phyloP scores from a whole-genome alignment of 2,113 vertebrate species.

The Accipiter virgatus region DNA sequence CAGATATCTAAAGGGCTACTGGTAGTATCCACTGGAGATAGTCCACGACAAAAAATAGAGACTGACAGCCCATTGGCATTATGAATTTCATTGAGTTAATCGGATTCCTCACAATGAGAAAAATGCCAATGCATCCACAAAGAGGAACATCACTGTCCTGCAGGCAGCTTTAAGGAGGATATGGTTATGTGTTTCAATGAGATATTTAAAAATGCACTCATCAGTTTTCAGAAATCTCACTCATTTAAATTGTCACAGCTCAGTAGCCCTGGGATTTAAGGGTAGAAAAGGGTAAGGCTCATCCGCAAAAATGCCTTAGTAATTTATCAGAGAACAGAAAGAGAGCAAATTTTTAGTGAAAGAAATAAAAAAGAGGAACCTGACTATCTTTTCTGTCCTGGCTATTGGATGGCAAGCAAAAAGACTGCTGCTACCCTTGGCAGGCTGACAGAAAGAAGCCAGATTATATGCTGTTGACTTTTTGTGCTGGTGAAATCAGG shows the following conservation, averaged over 20 bases:
- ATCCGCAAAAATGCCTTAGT: conserved; percentile 59
- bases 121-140: neutral
- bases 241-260: conserved; percentile 72
- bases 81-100: conserved; percentile 1
- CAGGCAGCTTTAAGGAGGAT: conserved; percentile 55
- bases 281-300: conserved; percentile 30
- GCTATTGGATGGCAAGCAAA: neutral
- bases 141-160: conserved; percentile 7
- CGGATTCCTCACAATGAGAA: neutral
- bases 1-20: neutral
- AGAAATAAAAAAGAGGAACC: neutral
- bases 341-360: neutral
- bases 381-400: neutral
- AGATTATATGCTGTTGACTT: neutral
- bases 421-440: neutral
- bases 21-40: neutral
- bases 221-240: conserved; percentile 70
- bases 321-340: conserved; percentile 48
- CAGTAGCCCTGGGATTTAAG: conserved; percentile 62
- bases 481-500: neutral
- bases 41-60: neutral
- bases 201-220: conserved; percentile 69
- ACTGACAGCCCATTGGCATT: neutral
- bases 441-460: neutral
- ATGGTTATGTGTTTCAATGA: conserved; percentile 40